Conservation (phyloP, 64 coral and sea anemone species). For the Catalaphyllia jardinei region DNA sequence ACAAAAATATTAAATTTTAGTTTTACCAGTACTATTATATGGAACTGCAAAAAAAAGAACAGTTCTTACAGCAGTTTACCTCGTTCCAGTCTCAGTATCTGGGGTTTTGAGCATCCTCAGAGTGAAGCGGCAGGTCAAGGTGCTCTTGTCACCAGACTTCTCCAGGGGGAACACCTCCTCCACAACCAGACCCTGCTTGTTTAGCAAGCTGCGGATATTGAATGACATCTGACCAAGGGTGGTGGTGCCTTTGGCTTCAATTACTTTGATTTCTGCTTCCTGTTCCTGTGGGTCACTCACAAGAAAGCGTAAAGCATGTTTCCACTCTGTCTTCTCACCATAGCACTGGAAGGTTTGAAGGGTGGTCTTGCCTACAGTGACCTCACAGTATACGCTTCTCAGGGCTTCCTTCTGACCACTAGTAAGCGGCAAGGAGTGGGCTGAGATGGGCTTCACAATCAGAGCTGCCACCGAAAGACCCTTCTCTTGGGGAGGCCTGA, state of each 20-base stretch:
- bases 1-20: neutral
- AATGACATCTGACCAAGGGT: conserved; percentile 63
- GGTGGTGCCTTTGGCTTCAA: conserved; percentile 82
- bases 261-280: conserved; percentile 70
- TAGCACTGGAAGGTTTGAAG: conserved; percentile 74
- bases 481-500: conserved; percentile 30
- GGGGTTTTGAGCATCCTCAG: conserved; percentile 54
- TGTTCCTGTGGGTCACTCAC: conserved; percentile 60
- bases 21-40: neutral
- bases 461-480: conserved; percentile 70
- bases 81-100: neutral
- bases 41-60: neutral
- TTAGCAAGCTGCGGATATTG: conserved; percentile 46
- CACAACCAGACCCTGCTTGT: conserved; percentile 58
- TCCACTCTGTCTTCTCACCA: conserved; percentile 81
- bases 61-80: conserved; percentile 28
- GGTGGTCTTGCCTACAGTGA: conserved; percentile 64
- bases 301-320: conserved; percentile 84
- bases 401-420: conserved; percentile 44
- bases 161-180: conserved; percentile 61
- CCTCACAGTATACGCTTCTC: conserved; percentile 81
- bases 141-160: conserved; percentile 81
- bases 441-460: conserved; percentile 84
- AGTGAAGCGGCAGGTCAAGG: conserved; percentile 79
- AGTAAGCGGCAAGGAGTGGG: conserved; percentile 47